phyloP scores from a whole-genome alignment of 2,888 invertebrate genomes.

The Hedya salicella region DNA sequence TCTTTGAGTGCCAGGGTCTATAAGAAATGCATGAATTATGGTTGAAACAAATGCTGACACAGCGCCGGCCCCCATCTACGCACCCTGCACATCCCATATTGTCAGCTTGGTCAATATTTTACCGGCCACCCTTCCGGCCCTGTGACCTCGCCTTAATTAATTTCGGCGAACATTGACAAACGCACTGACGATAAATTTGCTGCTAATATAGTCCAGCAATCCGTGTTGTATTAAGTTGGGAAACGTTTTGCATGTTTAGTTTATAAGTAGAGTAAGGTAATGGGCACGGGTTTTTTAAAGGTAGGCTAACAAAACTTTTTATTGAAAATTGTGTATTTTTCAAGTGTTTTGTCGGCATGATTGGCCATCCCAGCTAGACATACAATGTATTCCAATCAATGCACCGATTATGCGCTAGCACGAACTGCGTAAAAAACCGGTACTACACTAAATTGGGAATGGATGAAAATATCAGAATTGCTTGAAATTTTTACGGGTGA shows the following conservation, averaged over 20 bases:
- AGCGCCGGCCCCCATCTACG: background rate
- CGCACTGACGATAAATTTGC: conserved; percentile 36
- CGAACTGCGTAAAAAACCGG: too few species aligned
- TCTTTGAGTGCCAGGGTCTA: too few species aligned
- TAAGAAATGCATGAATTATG: background rate
- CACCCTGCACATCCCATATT: conserved; percentile 24
- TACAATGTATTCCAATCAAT: too few species aligned
- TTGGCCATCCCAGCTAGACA: too few species aligned
- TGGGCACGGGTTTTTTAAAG: too few species aligned
- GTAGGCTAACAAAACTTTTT: too few species aligned
- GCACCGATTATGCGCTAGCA: too few species aligned
- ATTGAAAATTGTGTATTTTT: too few species aligned
- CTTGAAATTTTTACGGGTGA: too few species aligned
- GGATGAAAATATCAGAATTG: too few species aligned
- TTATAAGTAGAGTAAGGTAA: background rate
- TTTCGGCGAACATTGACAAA: conserved; percentile 38
- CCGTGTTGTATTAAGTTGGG: conserved; percentile 22
- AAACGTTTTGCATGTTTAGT: background rate
- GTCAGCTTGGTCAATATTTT: conserved; percentile 37
- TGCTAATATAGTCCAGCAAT: conserved; percentile 31
- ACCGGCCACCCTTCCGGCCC: conserved; percentile 35
- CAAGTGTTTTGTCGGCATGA: too few species aligned
- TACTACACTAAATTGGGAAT: too few species aligned
- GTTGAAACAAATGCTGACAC: background rate
- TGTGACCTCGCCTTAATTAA: conserved; percentile 38